Evolutionary conservation across 2,113 vertebrate species (phyloP).

Genomic region (Poeciliopsis turrubarensis): DNA sequence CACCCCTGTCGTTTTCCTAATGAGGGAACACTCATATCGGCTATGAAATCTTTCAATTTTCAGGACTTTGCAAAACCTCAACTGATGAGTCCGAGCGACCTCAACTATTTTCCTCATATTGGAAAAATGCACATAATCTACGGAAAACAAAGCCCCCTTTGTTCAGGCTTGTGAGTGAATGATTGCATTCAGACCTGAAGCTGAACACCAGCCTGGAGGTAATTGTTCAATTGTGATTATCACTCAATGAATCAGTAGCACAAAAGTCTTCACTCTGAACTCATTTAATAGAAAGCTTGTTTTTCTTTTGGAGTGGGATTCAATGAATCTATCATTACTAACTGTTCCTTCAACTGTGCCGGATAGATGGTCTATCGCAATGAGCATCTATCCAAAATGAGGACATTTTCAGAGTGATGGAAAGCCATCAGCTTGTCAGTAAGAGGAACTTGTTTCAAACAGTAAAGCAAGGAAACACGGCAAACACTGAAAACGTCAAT

Average conservation of each 20-base stretch:
- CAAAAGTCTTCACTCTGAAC: background rate
- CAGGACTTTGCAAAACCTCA: constrained; percentile 26
- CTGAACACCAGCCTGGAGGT: constrained; percentile 11
- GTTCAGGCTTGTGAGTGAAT: constrained; percentile 29
- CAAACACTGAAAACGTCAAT: too few relatives aligned
- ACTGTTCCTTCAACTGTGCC: background rate
- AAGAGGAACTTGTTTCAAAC: background rate
- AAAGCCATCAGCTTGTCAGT: background rate
- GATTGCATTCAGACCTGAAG: constrained; percentile 4
- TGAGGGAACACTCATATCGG: constrained; percentile 27
- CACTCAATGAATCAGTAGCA: constrained; percentile 25
- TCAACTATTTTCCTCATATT: constrained; percentile 18
- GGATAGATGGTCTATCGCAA: background rate
- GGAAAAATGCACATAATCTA: constrained; percentile 27
- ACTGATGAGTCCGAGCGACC: constrained; percentile 15
- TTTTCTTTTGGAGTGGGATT: background rate
- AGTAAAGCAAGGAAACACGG: background rate
- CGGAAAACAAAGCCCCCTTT: constrained; percentile 54
- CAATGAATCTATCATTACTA: background rate
- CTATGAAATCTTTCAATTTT: constrained; percentile 51
- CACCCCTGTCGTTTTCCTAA: constrained; percentile 51
- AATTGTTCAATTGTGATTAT: constrained; percentile 54
- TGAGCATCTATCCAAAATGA: background rate
- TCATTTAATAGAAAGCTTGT: background rate
- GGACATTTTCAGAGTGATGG: background rate